These are phyloP conservation scores for Leptosomus discolor DNA, from an alignment of 2,113 vertebrate species.

Conservation along the genomic window DNA sequence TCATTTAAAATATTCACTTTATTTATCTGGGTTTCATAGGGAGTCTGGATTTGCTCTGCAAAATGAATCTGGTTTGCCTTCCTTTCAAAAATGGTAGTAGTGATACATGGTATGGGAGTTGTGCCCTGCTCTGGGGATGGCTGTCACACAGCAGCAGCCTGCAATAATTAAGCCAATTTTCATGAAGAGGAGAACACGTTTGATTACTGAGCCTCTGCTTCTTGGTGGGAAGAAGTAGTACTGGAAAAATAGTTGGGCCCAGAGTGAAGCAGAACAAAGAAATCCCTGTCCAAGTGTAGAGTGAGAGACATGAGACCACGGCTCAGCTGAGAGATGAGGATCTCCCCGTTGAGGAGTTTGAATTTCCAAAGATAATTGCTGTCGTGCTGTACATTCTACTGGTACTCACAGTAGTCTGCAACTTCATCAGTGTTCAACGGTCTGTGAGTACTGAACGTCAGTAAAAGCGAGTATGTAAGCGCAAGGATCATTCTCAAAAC, in stretches of 20 bases:
- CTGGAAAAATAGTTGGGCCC: neutral
- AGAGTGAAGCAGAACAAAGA: neutral
- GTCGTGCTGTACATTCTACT: rapidly evolving
- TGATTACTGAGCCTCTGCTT: neutral
- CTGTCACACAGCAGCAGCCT: neutral
- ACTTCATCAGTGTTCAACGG: neutral
- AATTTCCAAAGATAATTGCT: neutral
- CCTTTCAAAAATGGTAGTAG: neutral
- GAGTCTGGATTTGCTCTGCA: neutral
- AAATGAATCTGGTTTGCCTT: neutral
- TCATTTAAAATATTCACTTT: neutral
- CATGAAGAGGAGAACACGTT: neutral
- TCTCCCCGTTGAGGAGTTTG: neutral
- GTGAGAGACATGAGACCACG: neutral
- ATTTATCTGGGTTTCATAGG: neutral
- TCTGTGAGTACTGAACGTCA: neutral
- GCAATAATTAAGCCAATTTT: neutral
- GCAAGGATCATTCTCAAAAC: neutral
- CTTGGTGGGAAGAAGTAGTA: rapidly evolving
- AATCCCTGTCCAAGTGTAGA: neutral
- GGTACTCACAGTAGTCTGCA: neutral
- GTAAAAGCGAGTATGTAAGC: neutral
- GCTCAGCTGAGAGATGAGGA: neutral
- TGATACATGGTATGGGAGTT: neutral
- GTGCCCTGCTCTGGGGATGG: neutral